A percentile compares a stretch with the other conserved stretches of the same genome.
Conservation (phyloP, 2,888 invertebrate genomes). For the Plusia festucae region DNA sequence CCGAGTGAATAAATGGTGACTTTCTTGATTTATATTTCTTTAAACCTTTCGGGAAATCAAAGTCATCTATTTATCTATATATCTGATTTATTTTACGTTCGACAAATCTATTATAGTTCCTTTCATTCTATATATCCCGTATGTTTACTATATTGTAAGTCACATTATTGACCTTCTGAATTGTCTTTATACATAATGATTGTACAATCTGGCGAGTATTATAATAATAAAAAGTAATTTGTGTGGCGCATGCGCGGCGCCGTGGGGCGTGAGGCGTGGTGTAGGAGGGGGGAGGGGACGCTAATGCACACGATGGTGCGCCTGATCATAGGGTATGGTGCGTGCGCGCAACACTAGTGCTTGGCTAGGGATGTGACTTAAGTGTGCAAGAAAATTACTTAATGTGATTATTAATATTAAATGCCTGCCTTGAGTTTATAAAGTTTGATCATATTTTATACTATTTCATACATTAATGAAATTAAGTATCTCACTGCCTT, state of each 20-base stretch:
- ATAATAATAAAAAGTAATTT: slow-evolving; percentile 64
- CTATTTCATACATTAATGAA: too few relatives aligned
- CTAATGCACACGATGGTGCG: slow-evolving; percentile 69
- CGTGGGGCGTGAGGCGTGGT: slow-evolving; percentile 38
- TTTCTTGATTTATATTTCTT: too few relatives aligned
- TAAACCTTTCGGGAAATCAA: not conserved
- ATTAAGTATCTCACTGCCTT: too few relatives aligned
- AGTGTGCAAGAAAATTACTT: not conserved
- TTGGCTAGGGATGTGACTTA: slow-evolving; percentile 28
- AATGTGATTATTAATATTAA: not conserved
- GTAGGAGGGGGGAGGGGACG: slow-evolving; percentile 52
- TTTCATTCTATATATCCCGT: too few relatives aligned
- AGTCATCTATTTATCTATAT: not conserved
- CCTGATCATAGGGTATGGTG: slow-evolving; percentile 65
- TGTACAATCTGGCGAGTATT: slow-evolving; percentile 56
- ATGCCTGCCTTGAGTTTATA: not conserved
- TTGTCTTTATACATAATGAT: not conserved
- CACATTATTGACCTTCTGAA: slow-evolving; percentile 18
- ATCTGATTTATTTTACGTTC: too few relatives aligned
- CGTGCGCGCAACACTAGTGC: slow-evolving; percentile 52
- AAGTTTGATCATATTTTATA: too few relatives aligned
- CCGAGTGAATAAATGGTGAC: too few relatives aligned
- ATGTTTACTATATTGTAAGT: not conserved
- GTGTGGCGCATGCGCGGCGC: slow-evolving; percentile 59
- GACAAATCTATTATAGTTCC: too few relatives aligned